Conservation (phyloP, 2,113 vertebrate genomes). For the Panthera tigris region DNA sequence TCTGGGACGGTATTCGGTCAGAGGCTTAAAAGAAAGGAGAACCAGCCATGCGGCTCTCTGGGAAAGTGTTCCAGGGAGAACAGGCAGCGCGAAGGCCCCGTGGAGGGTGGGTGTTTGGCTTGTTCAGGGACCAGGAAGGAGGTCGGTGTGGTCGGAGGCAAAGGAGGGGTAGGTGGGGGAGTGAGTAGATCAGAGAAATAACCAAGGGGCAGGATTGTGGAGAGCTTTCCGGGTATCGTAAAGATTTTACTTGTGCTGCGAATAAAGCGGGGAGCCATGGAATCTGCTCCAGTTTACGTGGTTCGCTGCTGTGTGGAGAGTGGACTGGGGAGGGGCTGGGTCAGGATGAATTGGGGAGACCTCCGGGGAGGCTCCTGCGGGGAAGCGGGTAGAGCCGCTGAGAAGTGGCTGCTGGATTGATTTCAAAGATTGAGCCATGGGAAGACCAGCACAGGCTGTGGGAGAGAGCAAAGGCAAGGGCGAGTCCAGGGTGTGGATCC, state of each 20-base stretch:
- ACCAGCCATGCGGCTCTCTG: not conserved
- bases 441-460: not conserved
- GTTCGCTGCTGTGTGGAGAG: not conserved
- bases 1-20: not conserved
- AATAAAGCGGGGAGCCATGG: not conserved
- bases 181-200: not conserved
- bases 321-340: not conserved
- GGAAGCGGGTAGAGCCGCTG: not conserved
- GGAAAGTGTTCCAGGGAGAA: not conserved
- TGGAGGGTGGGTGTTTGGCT: not conserved
- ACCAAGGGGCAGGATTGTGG: not conserved
- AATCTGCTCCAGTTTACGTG: not conserved
- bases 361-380: not conserved
- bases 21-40: not conserved
- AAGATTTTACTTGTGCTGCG: not conserved
- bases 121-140: not conserved
- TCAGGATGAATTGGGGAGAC: not conserved
- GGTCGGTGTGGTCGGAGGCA: not conserved
- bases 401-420: not conserved
- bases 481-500: not conserved
- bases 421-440: not conserved
- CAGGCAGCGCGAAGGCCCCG: not conserved
- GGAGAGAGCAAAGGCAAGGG: not conserved
- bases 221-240: rapidly evolving
- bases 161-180: not conserved